Percentiles rank a stretch among this genome's conserved stretches.
Evolutionary conservation across 2,888 invertebrate species (phyloP).

Genomic region (Sepioteuthis lessoniana): DNA sequence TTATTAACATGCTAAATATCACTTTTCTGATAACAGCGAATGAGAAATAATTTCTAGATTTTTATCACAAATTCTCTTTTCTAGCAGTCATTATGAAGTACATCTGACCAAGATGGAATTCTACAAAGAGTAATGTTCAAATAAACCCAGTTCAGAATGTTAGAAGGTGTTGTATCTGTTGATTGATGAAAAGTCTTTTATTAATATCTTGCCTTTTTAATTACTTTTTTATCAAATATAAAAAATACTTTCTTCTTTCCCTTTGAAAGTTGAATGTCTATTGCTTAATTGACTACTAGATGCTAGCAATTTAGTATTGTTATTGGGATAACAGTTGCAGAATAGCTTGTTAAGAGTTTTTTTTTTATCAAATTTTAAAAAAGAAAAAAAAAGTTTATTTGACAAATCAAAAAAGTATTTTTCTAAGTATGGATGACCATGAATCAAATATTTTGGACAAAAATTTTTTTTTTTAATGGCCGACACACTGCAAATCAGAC

Average conservation of each 20-base stretch:
- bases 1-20: not conserved
- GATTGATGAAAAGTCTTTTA: not conserved
- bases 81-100: not conserved
- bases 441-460: no score
- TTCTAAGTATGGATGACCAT: no score
- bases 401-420: no score
- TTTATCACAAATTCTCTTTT: not conserved
- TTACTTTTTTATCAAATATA: not conserved
- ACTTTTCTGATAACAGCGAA: not conserved
- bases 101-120: not conserved
- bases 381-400: no score
- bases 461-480: no score
- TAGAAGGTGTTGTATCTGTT: not conserved
- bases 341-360: no score
- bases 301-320: not conserved
- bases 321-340: no score
- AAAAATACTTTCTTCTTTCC: not conserved
- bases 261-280: not conserved
- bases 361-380: no score
- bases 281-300: not conserved
- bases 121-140: not conserved
- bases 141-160: not conserved
- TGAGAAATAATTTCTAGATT: not conserved
- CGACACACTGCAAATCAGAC: no score
- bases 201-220: no score